Evolutionary conservation across 2,797 vertebrate genomes (phyloP).

Genomic region (Heteromormyrus szaboi): DNA sequence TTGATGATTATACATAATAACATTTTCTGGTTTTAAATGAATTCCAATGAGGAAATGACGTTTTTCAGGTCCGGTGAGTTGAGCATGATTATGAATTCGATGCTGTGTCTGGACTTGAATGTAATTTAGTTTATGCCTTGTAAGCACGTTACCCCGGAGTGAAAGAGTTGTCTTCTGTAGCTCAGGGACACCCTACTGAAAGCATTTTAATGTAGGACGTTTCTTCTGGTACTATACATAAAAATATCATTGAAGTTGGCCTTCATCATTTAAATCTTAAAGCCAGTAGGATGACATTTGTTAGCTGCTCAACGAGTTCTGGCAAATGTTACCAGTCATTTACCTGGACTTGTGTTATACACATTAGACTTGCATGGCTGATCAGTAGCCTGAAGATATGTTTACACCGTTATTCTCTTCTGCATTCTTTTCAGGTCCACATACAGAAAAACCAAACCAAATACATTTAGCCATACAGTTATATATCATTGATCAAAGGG

Average conservation of each 20-base stretch:
- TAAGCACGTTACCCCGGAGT: neutral
- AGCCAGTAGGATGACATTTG: neutral
- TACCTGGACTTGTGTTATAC: neutral
- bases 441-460: neutral
- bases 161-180: neutral
- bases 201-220: neutral
- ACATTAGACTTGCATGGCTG: neutral
- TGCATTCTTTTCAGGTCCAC: neutral
- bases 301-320: neutral
- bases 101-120: constrained; percentile 19
- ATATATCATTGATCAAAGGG: neutral
- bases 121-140: constrained; percentile 19
- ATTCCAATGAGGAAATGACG: constrained; percentile 54
- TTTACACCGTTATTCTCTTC: neutral
- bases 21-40: constrained; percentile 45
- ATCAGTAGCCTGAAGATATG: neutral
- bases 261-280: neutral
- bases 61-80: constrained; percentile 38
- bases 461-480: neutral
- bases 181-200: neutral
- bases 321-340: neutral
- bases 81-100: constrained; percentile 30
- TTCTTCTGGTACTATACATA: neutral
- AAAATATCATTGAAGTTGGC: neutral
- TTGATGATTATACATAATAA: constrained; percentile 39